Evolutionary conservation across 2,113 vertebrate species (phyloP).

Genomic region (Lipophrys pholis): DNA sequence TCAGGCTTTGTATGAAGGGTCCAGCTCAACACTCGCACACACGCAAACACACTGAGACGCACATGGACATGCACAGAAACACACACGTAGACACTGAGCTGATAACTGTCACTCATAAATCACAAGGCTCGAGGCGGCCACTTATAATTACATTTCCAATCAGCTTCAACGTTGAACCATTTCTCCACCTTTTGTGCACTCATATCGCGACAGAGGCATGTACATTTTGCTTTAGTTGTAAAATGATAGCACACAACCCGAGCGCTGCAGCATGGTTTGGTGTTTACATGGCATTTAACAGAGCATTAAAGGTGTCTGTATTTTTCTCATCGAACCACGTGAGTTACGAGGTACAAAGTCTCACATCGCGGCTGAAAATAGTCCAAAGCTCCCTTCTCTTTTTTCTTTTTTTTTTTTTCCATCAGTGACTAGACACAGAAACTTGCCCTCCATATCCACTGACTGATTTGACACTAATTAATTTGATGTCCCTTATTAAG

Average conservation of each 20-base stretch:
- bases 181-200: constrained; percentile 7
- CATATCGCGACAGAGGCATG: background rate
- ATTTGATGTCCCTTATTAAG: constrained; percentile 83
- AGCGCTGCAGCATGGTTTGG: constrained; percentile 7
- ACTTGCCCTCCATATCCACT: constrained; percentile 76
- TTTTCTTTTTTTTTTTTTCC: constrained; percentile 61
- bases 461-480: constrained; percentile 83
- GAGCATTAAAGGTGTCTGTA: constrained; percentile 44
- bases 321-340: constrained; percentile 43
- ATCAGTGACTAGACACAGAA: constrained; percentile 80
- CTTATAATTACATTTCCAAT: constrained; percentile 57
- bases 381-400: constrained; percentile 26
- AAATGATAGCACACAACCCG: background rate
- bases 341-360: constrained; percentile 48
- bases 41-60: background rate
- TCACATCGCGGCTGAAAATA: constrained; percentile 70
- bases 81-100: constrained; percentile 24
- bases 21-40: constrained; percentile 6
- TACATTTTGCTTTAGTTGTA: too few species aligned
- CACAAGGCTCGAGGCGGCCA: constrained; percentile 10
- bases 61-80: background rate
- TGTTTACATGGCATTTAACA: constrained; percentile 62
- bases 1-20: constrained; percentile 65
- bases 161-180: constrained; percentile 47
- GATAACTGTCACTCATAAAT: constrained; percentile 70